These are phyloP conservation scores for Schrankia costaestrigalis DNA, from an alignment of 2,888 invertebrate genomes.

Conservation along the genomic window DNA sequence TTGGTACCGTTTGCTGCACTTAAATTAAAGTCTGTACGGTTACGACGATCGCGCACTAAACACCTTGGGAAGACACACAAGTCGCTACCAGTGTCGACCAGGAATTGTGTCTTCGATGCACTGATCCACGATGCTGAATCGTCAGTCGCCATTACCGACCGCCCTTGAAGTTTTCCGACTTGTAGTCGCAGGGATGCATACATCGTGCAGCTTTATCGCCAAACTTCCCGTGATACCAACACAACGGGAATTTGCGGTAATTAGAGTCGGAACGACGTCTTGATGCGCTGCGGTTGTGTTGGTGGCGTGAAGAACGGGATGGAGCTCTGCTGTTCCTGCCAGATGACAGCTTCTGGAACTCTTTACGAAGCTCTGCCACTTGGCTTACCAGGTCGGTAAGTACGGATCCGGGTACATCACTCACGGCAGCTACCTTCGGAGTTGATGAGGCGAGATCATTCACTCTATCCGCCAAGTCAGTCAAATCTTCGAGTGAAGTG, in stretches of 20 bases:
- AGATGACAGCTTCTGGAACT: not conserved
- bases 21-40: constrained; percentile 1
- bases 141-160: constrained; percentile 9
- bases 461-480: constrained; percentile 1
- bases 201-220: constrained; percentile 4
- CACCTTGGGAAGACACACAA: constrained; percentile 6
- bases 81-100: too few relatives aligned
- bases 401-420: not conserved
- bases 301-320: not conserved
- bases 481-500: not conserved
- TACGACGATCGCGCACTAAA: constrained; percentile 1
- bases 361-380: not conserved
- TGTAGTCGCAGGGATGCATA: constrained; percentile 5
- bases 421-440: constrained; percentile 2
- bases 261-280: constrained; percentile 1
- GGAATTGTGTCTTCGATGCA: constrained; percentile 3
- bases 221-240: constrained; percentile 9
- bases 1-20: constrained; percentile 4
- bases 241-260: constrained; percentile 2
- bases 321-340: not conserved
- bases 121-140: constrained; percentile 1
- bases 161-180: constrained; percentile 6
- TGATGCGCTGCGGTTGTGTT: not conserved
- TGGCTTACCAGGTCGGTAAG: not conserved
- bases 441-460: constrained; percentile 1